Evolutionary conservation across 2,888 invertebrate genomes (phyloP), one percentile per base, ranked within the genome.

Genomic region (Athetis lepigone): DNA sequence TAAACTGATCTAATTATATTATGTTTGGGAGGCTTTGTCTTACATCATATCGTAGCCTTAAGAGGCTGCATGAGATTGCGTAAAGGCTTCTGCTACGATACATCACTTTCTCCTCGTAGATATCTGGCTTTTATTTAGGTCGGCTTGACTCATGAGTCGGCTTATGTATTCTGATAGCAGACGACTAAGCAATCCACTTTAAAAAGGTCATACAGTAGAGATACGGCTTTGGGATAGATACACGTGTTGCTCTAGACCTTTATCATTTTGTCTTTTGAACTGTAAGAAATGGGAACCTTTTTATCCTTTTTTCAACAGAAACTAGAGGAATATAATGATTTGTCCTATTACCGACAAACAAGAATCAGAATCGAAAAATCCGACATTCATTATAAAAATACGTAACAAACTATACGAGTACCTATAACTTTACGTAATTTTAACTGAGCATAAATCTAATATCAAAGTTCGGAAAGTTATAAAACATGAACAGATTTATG

Each of bases 101-200:
- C 91, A 91, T 92, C 92, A 93, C 94, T 94, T 94, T 94, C 94
- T 93, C 92, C 87, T 85, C 82, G 67, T 68, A 87, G 89, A 82
- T 88, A 91, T 89, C 87, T 86, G 85, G 80, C 83, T 84, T 83
- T 84, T 87, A 90, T 92, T 90, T 89, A 85, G 90, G 91, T 87
- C 88, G 85, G 77, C 83, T 90, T 88, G 89, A 90, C 85, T 91
- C 92, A 90, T 86, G 84, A 76, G 72, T 82, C 85, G 82, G 82
- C 84, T 90, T 89, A 86, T 86, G 88, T 87, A 91, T 91, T 89
- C 90, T 80, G 86, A 90, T 90, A 88, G 88, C 85, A 87, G 73
- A 76, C 83, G 74, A 79, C 84, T 83, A 81, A 85, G 85, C 88
- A 87, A 87, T 84, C 81, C 72, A 82, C 77, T 84, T 83, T 84